Evolutionary conservation across 2,888 invertebrate species (phyloP).

Genomic region (Synergus gifuensis): DNA sequence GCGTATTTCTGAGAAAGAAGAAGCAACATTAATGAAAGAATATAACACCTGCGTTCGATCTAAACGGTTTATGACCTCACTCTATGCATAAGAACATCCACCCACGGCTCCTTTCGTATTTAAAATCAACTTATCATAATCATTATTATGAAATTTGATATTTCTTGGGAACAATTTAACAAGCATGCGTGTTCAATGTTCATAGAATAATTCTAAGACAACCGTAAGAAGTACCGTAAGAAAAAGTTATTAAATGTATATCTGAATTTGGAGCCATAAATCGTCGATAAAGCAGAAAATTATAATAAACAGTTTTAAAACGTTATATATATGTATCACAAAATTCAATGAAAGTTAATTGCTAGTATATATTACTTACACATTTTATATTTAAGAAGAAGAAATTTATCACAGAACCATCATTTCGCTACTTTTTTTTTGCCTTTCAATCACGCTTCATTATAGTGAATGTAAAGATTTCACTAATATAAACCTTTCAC

Average conservation of each 20-base stretch:
- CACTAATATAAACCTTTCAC: not conserved
- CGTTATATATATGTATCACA: too few species aligned
- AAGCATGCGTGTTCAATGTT: too few species aligned
- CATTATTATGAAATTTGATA: too few species aligned
- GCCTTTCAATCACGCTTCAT: not conserved
- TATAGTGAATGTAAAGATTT: not conserved
- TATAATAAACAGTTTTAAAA: not conserved
- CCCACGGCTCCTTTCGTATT: not conserved
- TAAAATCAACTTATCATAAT: too few species aligned
- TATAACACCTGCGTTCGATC: slow-evolving; percentile 44
- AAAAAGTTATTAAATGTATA: not conserved
- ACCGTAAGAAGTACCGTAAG: not conserved
- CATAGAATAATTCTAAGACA: not conserved
- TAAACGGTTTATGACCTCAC: slow-evolving; percentile 58
- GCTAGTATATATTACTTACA: not conserved
- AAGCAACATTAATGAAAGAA: slow-evolving; percentile 46
- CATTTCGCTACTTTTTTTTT: not conserved
- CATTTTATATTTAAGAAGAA: not conserved
- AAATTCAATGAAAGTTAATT: not conserved
- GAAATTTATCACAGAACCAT: not conserved
- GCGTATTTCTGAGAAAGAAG: slow-evolving; percentile 21
- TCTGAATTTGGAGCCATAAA: slow-evolving; percentile 2
- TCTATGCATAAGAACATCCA: slow-evolving; percentile 29
- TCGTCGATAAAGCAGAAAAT: not conserved
- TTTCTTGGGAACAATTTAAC: too few species aligned